phyloP scores from a whole-genome alignment of 2,797 vertebrate genomes.

The Semaprochilodus insignis region DNA sequence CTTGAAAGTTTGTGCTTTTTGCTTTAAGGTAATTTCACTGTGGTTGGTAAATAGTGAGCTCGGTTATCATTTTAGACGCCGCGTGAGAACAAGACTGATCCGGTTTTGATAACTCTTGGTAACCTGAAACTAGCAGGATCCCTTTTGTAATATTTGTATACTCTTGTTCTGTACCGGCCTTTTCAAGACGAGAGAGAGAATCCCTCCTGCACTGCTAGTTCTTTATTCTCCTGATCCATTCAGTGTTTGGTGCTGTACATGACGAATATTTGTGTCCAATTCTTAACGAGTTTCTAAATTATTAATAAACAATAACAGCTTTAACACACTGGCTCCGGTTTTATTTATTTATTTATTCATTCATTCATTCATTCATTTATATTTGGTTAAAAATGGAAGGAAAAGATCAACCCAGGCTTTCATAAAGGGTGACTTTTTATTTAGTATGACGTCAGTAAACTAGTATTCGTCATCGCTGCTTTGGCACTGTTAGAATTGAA shows the following conservation, averaged over 20 bases:
- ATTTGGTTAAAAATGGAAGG: neutral
- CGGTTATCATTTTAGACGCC: neutral
- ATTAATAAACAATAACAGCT: slow-evolving; percentile 68
- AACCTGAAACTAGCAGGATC: slow-evolving; percentile 21
- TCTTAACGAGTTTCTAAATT: slow-evolving; percentile 68
- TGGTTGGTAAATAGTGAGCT: slow-evolving; percentile 4
- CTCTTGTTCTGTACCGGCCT: slow-evolving; percentile 64
- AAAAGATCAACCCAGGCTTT: too few relatives aligned
- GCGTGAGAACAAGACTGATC: neutral
- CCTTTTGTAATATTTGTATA: slow-evolving; percentile 55
- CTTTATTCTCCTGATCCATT: slow-evolving; percentile 50
- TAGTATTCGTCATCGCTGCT: too few relatives aligned
- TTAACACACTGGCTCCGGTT: slow-evolving; percentile 5
- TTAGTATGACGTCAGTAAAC: too few relatives aligned
- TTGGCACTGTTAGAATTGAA: too few relatives aligned
- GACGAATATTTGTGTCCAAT: slow-evolving; percentile 46
- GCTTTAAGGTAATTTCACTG: slow-evolving; percentile 14
- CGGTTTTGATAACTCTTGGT: slow-evolving; percentile 32
- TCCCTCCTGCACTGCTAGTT: slow-evolving; percentile 37
- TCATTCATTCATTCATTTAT: too few relatives aligned
- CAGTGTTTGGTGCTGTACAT: slow-evolving; percentile 73
- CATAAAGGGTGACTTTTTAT: neutral
- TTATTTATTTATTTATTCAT: neutral
- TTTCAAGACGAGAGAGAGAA: slow-evolving; percentile 41
- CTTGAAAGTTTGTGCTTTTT: neutral